Conservation (phyloP, 2,888 invertebrate genomes). For the Pteria penguin region DNA sequence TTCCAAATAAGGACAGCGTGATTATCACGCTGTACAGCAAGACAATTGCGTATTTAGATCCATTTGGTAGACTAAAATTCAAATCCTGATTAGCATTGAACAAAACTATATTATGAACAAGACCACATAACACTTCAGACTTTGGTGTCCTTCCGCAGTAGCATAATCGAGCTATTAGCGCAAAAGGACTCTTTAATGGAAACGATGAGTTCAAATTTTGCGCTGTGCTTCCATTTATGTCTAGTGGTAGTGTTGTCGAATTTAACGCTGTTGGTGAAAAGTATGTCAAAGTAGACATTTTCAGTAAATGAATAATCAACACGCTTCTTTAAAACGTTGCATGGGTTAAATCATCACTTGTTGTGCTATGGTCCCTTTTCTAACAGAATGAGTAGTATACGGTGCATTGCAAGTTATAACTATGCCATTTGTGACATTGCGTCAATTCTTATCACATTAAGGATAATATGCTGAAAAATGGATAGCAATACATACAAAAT, state of each 20-base stretch:
- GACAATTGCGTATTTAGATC: slow-evolving; percentile 47
- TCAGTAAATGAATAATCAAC: too few species aligned
- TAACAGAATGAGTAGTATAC: too few species aligned
- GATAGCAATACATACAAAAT: background rate
- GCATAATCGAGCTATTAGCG: background rate
- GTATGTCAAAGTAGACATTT: too few species aligned
- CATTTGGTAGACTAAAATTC: background rate
- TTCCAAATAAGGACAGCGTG: slow-evolving; percentile 57
- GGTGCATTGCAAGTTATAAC: too few species aligned
- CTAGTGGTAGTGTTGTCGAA: too few species aligned
- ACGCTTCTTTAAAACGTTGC: too few species aligned
- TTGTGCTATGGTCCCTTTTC: too few species aligned
- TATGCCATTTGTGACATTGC: background rate
- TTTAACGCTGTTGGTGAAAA: too few species aligned
- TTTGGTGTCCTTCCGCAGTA: background rate
- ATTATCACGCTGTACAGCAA: slow-evolving; percentile 52
- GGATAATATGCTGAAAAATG: background rate
- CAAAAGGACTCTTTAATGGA: too few species aligned
- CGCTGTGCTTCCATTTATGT: too few species aligned
- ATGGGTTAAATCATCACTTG: too few species aligned
- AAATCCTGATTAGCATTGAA: background rate
- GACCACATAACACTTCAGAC: background rate
- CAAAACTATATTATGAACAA: background rate
- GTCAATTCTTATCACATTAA: background rate
- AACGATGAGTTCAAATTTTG: too few species aligned